Base-by-base conservation (phyloP, 2,888 invertebrate genomes). In the Idaea dimidiata region DNA sequence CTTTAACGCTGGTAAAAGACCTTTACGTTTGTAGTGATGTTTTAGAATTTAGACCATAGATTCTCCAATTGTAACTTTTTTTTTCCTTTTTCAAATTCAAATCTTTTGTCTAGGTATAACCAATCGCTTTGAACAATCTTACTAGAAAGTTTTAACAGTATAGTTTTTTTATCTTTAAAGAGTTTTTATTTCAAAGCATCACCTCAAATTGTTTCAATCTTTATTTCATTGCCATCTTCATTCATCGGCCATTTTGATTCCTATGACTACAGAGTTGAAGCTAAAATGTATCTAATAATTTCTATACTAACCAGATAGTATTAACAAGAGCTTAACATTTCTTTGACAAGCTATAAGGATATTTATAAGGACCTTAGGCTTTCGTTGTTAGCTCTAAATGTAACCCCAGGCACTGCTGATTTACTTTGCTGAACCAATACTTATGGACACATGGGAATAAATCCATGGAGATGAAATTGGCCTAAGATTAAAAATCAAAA, bases 11-110 rank as follows among this genome's bases (percentile, higher is more conserved):
- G 43, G 7, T 14, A 43, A 43, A 43, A 43, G 43, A 10, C 43
- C 43, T 43, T 66, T 76, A 64, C 72, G 80, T 86, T 86, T 84
- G 86, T 89, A 86, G 90, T 87, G 87, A 90, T 90, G 89, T 89
- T 86, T 81, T 88, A 89, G 86, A 82, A 79, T 74, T 71, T 86
- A 86, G 85, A 80, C 74, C 77, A 56, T 67, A 67, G 72, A 66
- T 73, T 59, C 62, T 70, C 63, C 64, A 64, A 57, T 24, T 62
- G 59, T 54, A 59, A 17, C 17, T 54, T 33, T 60, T 62, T 67
- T 62, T 66, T 66, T 64, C 71, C 73, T 55, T 17, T 8, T 55
- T 6, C 17, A 55, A 55, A 55, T 16, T 55, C 2, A 55, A 55
- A 55, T 55, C 53, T 68, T 33, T 17, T 56, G n/a, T 56, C 54